Percentiles rank a stretch among this genome's conserved stretches.
Evolutionary conservation across 1,140 invertebrate genomes (phyloP).

Genomic region (Diploscapter pachys): DNA sequence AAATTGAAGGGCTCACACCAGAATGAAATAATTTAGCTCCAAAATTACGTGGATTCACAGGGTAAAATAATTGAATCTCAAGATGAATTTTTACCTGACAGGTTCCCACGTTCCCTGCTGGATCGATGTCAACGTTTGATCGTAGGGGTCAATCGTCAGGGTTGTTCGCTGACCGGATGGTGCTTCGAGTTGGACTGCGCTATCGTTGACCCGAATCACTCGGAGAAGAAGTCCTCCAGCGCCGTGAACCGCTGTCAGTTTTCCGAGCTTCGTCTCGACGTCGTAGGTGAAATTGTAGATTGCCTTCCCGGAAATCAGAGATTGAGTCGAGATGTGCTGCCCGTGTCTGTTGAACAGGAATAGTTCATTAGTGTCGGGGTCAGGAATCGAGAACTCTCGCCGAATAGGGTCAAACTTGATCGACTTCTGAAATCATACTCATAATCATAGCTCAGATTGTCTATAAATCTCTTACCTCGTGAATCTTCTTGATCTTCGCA

Average conservation of each 20-base stretch:
- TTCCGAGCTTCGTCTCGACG: conserved; percentile 21
- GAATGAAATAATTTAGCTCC: too few species aligned
- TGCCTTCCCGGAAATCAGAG: conserved; percentile 21
- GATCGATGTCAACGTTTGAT: conserved; percentile 26
- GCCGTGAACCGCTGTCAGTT: conserved; percentile 14
- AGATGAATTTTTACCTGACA: not conserved
- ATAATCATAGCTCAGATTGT: too few species aligned
- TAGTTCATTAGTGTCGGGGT: not conserved
- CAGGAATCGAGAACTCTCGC: not conserved
- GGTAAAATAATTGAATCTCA: too few species aligned
- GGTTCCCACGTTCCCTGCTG: conserved; percentile 5
- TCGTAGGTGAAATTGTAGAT: conserved; percentile 37
- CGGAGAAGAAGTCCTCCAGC: conserved; percentile 12
- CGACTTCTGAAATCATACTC: conserved; percentile 5
- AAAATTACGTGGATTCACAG: too few species aligned
- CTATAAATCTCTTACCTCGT: not conserved
- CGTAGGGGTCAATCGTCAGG: conserved; percentile 10
- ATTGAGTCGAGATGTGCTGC: conserved; percentile 27
- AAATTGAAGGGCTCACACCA: not conserved
- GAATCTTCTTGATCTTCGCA: conserved; percentile 25
- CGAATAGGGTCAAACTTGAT: conserved; percentile 10
- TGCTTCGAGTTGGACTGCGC: conserved; percentile 14
- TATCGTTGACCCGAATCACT: conserved; percentile 21
- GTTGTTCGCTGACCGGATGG: conserved; percentile 13
- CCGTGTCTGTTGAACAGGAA: conserved; percentile 31